These are phyloP conservation scores for Erebia epiphron DNA, from an alignment of 2,888 invertebrate species.

Conservation along the genomic window DNA sequence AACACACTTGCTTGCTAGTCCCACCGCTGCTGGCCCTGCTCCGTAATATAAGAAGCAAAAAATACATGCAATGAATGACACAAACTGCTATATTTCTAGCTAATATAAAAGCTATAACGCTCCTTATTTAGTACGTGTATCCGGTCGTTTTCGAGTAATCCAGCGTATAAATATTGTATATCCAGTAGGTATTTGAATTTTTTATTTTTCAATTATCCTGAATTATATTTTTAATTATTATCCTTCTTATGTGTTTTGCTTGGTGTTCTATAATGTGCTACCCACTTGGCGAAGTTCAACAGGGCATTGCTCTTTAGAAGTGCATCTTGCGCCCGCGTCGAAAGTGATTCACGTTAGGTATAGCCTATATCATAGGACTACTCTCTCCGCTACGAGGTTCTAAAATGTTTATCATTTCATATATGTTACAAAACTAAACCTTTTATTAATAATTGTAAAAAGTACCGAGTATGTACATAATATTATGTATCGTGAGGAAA, in stretches of 20 bases:
- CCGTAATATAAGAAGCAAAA: constrained; percentile 65
- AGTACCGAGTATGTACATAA: not conserved
- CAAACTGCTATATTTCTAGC: constrained; percentile 42
- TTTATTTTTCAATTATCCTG: not conserved
- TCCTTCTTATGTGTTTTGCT: not conserved
- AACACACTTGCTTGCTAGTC: constrained; percentile 66
- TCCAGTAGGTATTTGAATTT: not conserved
- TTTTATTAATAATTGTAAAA: too few relatives aligned
- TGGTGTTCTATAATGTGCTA: not conserved
- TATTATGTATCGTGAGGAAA: too few relatives aligned
- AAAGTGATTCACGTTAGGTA: constrained; percentile 65
- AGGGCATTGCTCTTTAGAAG: constrained; percentile 76
- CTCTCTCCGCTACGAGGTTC: constrained; percentile 25
- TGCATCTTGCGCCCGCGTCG: constrained; percentile 64
- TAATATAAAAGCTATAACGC: constrained; percentile 26
- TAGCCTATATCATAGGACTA: too few relatives aligned
- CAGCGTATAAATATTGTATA: not conserved
- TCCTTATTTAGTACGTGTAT: constrained; percentile 30
- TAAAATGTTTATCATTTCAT: constrained; percentile 18
- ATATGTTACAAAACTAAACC: too few relatives aligned
- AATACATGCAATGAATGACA: constrained; percentile 39
- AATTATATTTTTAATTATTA: not conserved
- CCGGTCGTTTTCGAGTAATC: constrained; percentile 19
- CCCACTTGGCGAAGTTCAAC: constrained; percentile 76
- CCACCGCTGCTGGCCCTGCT: constrained; percentile 52